These are phyloP conservation scores for Melanerpes formicivorus DNA, from an alignment of 2,113 vertebrate genomes.

Conservation along the genomic window DNA sequence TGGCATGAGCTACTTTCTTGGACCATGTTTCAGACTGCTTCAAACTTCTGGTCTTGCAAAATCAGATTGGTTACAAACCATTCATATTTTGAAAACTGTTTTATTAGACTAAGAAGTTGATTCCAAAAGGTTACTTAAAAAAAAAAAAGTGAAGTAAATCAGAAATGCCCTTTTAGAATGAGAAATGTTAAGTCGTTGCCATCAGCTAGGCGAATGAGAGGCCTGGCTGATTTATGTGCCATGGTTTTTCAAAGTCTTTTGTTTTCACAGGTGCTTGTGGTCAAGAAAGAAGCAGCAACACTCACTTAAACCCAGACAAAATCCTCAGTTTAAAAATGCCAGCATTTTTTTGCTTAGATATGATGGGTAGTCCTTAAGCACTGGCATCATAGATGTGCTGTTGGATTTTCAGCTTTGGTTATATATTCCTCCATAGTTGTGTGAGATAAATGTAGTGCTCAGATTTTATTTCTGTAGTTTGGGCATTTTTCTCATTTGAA, in stretches of 20 bases:
- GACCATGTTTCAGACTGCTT: not conserved
- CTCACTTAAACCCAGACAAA: not conserved
- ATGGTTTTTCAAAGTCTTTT: not conserved
- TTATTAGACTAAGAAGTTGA: not conserved
- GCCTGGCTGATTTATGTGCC: not conserved
- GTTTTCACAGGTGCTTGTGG: not conserved
- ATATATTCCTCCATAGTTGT: not conserved
- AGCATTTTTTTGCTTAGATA: not conserved
- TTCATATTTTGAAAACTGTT: not conserved
- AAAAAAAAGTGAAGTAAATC: not conserved
- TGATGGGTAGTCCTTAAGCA: not conserved
- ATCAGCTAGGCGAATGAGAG: not conserved
- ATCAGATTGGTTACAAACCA: not conserved
- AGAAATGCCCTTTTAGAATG: not conserved
- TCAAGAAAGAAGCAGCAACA: not conserved
- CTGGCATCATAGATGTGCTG: not conserved
- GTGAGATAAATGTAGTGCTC: not conserved
- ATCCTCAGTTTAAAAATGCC: not conserved
- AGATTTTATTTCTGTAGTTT: not conserved
- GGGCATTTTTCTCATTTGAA: not conserved
- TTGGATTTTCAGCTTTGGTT: not conserved
- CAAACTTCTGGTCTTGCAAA: not conserved
- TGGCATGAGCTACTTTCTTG: not conserved
- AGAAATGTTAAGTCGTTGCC: not conserved
- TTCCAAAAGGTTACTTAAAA: not conserved